Conservation (phyloP, 2,113 vertebrate species). For the Gopherus flavomarginatus region DNA sequence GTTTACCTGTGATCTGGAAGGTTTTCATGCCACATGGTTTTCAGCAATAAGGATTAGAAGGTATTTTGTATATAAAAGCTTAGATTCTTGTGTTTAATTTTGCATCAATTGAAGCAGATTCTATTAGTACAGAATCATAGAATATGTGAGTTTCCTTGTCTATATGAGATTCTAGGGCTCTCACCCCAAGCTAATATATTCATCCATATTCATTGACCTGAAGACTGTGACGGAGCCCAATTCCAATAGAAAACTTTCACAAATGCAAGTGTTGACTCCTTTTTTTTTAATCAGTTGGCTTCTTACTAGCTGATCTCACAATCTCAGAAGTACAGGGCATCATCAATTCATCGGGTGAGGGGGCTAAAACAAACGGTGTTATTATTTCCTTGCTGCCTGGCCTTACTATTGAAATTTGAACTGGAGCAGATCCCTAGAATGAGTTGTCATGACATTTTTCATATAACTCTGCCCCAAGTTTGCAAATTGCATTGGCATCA, state of each 20-base stretch:
- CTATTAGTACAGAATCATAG: not conserved
- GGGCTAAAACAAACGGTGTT: not conserved
- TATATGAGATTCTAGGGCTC: not conserved
- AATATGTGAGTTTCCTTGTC: not conserved
- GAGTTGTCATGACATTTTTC: not conserved
- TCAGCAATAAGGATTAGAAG: not conserved
- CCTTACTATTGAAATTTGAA: not conserved
- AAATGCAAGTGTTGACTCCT: not conserved
- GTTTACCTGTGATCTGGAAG: not conserved
- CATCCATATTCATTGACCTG: not conserved
- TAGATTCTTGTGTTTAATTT: not conserved
- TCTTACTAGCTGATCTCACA: not conserved
- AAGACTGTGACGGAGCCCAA: not conserved
- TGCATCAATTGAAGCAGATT: rapidly evolving
- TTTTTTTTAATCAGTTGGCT: not conserved
- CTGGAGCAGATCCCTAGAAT: not conserved
- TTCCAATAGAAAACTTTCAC: not conserved
- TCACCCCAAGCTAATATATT: not conserved
- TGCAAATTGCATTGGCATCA: not conserved
- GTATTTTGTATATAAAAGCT: not conserved
- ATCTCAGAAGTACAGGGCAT: not conserved
- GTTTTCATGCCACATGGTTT: not conserved
- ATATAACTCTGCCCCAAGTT: not conserved
- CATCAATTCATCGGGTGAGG: not conserved
- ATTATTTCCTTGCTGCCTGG: not conserved